Conservation (phyloP, 2,113 vertebrate genomes). For the Pycnonotus jocosus region DNA sequence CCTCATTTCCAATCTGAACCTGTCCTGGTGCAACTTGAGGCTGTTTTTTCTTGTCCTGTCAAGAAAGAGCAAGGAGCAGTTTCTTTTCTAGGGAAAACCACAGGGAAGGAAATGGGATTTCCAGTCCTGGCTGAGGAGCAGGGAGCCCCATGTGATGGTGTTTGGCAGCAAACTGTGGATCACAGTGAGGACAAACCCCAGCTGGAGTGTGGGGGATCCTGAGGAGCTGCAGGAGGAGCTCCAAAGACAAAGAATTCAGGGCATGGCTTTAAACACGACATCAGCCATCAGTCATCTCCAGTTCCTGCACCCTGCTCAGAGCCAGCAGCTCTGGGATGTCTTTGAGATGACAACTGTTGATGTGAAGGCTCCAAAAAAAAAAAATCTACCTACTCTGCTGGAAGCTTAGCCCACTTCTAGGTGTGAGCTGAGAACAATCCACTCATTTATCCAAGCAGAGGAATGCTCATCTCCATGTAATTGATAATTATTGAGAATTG, state of each 20-base stretch:
- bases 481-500: too few relatives aligned
- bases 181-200: neutral
- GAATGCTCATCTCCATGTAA: neutral
- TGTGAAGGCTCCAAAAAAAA: neutral
- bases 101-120: neutral
- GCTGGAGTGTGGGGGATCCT: neutral
- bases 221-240: neutral
- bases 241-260: neutral
- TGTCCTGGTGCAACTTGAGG: neutral
- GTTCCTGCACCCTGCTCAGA: neutral
- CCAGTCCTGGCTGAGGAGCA: rapidly evolving
- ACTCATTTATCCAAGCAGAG: neutral
- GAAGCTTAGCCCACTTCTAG: neutral
- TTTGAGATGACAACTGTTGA: neutral
- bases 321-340: neutral
- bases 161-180: neutral
- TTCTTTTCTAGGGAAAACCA: neutral
- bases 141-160: neutral
- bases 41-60: neutral
- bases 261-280: neutral
- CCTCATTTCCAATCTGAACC: neutral
- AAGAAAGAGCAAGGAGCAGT: neutral
- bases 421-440: neutral
- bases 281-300: neutral
- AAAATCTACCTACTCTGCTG: neutral